Percentiles rank a stretch among this genome's conserved stretches.
Evolutionary conservation across 2,888 invertebrate species (phyloP).

Genomic region (Eurytoma californica): DNA sequence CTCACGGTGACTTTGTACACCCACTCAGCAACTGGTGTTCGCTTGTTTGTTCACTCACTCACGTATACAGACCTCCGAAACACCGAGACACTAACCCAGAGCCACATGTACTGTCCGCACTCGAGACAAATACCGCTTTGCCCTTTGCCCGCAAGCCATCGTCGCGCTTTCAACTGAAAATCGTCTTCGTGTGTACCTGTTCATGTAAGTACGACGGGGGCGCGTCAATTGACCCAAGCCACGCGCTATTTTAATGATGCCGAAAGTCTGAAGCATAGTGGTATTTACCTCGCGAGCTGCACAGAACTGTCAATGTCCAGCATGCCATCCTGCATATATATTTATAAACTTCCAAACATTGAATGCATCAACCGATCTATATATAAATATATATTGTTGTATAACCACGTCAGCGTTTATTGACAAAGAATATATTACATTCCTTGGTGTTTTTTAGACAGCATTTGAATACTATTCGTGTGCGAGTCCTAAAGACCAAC

Average conservation of each 20-base stretch:
- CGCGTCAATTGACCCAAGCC: background rate
- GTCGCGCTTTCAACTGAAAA: conserved; percentile 12
- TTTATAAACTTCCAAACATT: conserved; percentile 55
- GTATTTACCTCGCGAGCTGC: conserved; percentile 70
- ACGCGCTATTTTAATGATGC: background rate
- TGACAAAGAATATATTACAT: conserved; percentile 51
- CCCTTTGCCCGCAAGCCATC: conserved; percentile 27
- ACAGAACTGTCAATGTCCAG: conserved; percentile 65
- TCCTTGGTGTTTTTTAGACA: conserved; percentile 71
- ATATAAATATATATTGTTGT: conserved; percentile 62
- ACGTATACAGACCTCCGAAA: background rate
- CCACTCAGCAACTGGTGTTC: conserved; percentile 72
- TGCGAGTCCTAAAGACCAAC: conserved; percentile 39
- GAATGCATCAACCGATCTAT: conserved; percentile 63
- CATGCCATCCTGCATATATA: conserved; percentile 69
- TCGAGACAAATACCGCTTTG: conserved; percentile 72
- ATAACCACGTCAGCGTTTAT: conserved; percentile 67
- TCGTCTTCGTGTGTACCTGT: conserved; percentile 2
- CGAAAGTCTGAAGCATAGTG: conserved; percentile 57
- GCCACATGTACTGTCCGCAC: conserved; percentile 64
- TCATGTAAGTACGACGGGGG: background rate
- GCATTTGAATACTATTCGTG: conserved; percentile 59
- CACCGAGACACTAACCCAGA: conserved; percentile 8
- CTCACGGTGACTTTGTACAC: conserved; percentile 1
- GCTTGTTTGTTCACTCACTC: conserved; percentile 69